phyloP scores from a whole-genome alignment of 1,140 invertebrate species.

The Drosophila santomea region DNA sequence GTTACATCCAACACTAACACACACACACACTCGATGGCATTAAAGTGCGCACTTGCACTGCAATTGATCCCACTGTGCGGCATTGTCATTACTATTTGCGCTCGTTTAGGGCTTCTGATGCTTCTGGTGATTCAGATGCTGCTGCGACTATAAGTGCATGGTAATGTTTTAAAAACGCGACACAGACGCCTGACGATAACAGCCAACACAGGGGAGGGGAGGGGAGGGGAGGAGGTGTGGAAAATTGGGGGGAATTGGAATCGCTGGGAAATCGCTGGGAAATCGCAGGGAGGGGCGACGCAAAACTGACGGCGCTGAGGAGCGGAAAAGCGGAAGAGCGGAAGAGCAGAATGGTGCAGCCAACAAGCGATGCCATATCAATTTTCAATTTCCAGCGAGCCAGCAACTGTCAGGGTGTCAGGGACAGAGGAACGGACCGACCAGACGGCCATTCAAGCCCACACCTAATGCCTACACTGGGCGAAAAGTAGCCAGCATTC shows the following conservation, averaged over 20 bases:
- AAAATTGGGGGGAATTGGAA: constrained; percentile 5
- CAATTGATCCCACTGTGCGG: constrained; percentile 56
- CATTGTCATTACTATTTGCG: constrained; percentile 78
- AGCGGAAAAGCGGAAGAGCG: background rate
- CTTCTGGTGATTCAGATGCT: constrained; percentile 13
- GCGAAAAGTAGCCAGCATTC: background rate
- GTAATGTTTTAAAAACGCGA: constrained; percentile 74
- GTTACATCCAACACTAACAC: background rate
- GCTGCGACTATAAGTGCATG: constrained; percentile 62
- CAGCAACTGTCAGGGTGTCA: constrained; percentile 61
- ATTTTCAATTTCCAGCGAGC: constrained; percentile 68
- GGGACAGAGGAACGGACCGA: constrained; percentile 23
- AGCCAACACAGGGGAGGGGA: constrained; percentile 21
- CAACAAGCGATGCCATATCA: constrained; percentile 68
- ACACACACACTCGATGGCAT: background rate
- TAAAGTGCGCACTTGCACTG: constrained; percentile 18
- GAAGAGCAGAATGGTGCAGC: background rate
- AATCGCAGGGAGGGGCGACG: too few relatives aligned
- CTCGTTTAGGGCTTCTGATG: constrained; percentile 66
- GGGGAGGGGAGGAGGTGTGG: background rate
- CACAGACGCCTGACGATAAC: constrained; percentile 54
- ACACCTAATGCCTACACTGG: constrained; percentile 20
- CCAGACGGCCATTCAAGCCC: constrained; percentile 7
- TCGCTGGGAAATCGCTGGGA: background rate
- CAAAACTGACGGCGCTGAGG: background rate